Percentiles rank a stretch among this genome's conserved stretches.
phyloP scores from a whole-genome alignment of 2,113 vertebrate species.

The Pan paniscus region DNA sequence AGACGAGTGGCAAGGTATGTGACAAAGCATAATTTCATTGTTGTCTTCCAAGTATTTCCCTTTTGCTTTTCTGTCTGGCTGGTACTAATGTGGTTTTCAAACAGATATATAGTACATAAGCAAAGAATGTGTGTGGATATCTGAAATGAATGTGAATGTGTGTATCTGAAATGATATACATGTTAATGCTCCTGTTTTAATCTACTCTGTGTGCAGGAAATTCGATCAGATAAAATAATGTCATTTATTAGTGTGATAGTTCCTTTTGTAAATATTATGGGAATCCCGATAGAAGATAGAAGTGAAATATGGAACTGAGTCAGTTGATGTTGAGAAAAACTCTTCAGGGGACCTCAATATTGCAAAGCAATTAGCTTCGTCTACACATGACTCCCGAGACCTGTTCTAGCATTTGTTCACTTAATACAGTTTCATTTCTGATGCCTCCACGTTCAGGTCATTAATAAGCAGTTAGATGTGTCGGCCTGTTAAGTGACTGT shows the following conservation, averaged over 20 bases:
- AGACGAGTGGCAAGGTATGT: neutral
- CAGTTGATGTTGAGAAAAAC: constrained; percentile 9
- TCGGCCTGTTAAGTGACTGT: constrained; percentile 52
- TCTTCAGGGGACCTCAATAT: constrained; percentile 40
- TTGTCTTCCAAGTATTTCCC: neutral
- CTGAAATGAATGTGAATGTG: neutral
- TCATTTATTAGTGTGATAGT: constrained; percentile 22
- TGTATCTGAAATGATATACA: neutral
- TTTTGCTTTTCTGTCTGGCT: neutral
- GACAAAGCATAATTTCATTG: neutral
- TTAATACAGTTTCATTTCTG: constrained; percentile 46
- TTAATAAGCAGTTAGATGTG: constrained; percentile 62
- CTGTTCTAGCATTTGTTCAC: neutral
- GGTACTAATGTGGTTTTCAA: neutral
- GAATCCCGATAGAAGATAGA: constrained; percentile 24
- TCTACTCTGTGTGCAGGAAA: neutral
- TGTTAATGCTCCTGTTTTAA: neutral
- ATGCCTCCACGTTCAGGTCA: constrained; percentile 36
- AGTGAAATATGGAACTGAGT: neutral
- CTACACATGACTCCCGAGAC: neutral
- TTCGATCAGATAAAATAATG: constrained; percentile 17
- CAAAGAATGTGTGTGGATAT: neutral
- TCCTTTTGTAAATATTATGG: constrained; percentile 18
- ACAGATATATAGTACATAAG: neutral
- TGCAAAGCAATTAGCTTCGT: neutral